Evolutionary conservation across 2,113 vertebrate genomes (phyloP), one percentile per base, ranked within the genome.

Genomic region (Mustela lutreola): DNA sequence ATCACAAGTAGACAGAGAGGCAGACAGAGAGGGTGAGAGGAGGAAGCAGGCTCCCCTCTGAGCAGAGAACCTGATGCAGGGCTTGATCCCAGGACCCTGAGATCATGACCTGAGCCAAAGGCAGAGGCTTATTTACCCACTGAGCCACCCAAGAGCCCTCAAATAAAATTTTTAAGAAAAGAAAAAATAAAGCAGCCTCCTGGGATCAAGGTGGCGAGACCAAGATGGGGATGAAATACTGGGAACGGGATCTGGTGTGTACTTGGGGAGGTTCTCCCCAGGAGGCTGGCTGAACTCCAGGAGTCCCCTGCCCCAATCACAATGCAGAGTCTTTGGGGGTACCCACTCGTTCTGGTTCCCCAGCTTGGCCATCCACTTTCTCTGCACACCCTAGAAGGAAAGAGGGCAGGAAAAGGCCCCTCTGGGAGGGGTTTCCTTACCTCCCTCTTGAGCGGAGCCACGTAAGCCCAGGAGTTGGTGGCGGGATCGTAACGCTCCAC

Each of bases 401-500:
- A 56, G 2, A 1, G 4, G 67, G 4, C 14, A 48, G 60, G n/a
- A 53, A 53, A 92, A 89, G 42, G 63, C 19, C 36, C 18, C 56
- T 80, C n/a, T 11, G n/a, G 28, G 42, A 78, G 28, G n/a, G n/a
- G 48, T 36, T 90, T 42, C 92, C 98, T 99, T 98, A 99, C 99
- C 99, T 99, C 99, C 98, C 99, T 99, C 96, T 98, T 99, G 48
- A 99, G 99, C 0, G 99, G 98, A 3, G 99, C 98, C 93, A 99
- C 99, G 33, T 99, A 99, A 65, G 99, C 99, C 99, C 99, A 99
- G n/a, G 94, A 98, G 99, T 99, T 99, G 95, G 98, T 99, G 97
- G 98, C 98, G 5, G 99, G 99, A 98, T 99, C 99, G 12, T 99
- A 99, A 96, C 99, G 99, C 98, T 99, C 99, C 98, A 99, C 99